Evolutionary conservation across 2,888 invertebrate genomes (phyloP), one percentile per base, ranked within the genome.

Genomic region (Oxystoma pomonae): DNA sequence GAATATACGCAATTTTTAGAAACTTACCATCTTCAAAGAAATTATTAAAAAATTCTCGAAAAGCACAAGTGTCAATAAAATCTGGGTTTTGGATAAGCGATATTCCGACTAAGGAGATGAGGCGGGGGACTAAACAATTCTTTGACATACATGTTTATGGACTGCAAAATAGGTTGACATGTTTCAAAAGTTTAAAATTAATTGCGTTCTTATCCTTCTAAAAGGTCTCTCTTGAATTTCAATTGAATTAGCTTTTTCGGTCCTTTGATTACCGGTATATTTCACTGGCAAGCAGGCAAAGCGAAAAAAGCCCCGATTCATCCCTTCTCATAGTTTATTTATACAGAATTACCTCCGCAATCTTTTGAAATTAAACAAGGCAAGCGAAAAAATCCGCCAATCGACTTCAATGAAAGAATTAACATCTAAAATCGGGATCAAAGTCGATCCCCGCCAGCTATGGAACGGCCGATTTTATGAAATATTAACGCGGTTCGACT

Each of bases 401-500:
- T 60, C 60, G 57, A n/a, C 53, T 58, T 63, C 63, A 67, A 67
- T 67, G 67, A 67, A 67, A 67, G 67, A 67, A 67, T 67, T 67
- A 67, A 65, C 67, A 67, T 67, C 67, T 67, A 64, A 64, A 67
- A 67, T 67, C 64, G 64, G 64, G 67, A 67, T 67, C 67, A 67
- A 67, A 67, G 67, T 64, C 67, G 67, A 65, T 62, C 59, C 59
- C 35, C 3, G 35, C 35, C 3, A 12, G 35, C 35, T 12, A 3
- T 35, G 35, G 35, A 35, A 35, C 12, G 35, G 35, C 35, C 35
- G 35, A 80, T 80, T 79, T 78, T 79, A 81, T 81, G 80, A 81
- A 81, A 81, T 81, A 81, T 81, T 81, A 81, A 81, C 80, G 79
- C 79, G 80, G 57, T 68, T 81, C 79, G 81, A 81, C 81, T 81